Evolutionary conservation across 2,113 vertebrate species (phyloP).

Genomic region (Tauraco erythrolophus): DNA sequence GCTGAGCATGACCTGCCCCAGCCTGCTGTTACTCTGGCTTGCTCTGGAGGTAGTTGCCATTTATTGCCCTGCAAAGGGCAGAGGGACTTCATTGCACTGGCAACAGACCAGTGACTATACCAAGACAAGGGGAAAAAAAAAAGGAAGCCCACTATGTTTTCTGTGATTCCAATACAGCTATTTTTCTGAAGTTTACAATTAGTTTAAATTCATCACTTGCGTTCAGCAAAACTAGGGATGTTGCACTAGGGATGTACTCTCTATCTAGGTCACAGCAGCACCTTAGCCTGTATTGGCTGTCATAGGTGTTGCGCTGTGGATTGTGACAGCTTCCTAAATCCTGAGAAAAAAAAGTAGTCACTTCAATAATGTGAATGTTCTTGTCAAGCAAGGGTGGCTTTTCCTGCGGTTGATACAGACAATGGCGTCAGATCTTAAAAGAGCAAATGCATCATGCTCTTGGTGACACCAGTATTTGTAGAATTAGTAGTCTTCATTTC

Average conservation of each 20-base stretch:
- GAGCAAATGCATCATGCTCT: neutral
- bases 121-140: neutral
- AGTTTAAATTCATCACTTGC: neutral
- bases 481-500: neutral
- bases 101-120: neutral
- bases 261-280: neutral
- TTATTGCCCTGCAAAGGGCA: neutral
- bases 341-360: neutral
- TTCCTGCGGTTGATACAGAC: neutral
- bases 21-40: neutral
- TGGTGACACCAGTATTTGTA: neutral
- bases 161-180: neutral
- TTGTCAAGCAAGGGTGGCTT: neutral
- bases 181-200: neutral
- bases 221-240: fast-evolving
- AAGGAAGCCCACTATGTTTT: neutral
- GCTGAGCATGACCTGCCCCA: neutral
- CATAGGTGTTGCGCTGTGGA: neutral
- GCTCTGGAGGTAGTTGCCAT: neutral
- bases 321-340: neutral
- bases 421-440: neutral
- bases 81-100: neutral
- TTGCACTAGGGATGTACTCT: neutral
- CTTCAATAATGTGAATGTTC: neutral
- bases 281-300: neutral